phyloP scores from a whole-genome alignment of 2,888 invertebrate species.

The Dryadula phaetusa region DNA sequence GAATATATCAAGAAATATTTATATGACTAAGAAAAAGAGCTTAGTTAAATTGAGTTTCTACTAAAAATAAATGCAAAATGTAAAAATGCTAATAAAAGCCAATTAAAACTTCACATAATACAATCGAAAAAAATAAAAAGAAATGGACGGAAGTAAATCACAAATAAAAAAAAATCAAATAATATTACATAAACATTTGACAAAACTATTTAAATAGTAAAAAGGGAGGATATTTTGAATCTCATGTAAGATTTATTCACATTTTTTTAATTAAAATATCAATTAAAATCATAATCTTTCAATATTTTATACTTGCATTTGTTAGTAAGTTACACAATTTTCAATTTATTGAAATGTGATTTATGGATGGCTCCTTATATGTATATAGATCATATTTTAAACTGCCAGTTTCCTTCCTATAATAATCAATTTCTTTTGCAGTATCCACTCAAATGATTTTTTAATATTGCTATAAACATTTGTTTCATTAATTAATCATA shows the following conservation, averaged over 20 bases:
- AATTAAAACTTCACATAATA: conserved; percentile 4
- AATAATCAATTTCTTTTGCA: not conserved
- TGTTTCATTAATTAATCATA: conserved; percentile 16
- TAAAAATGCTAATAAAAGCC: conserved; percentile 5
- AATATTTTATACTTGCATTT: not conserved
- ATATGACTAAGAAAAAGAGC: not conserved
- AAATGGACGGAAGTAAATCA: conserved; percentile 44
- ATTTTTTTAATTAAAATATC: not conserved
- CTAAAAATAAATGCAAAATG: too few relatives aligned
- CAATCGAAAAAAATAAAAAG: conserved; percentile 24
- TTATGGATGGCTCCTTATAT: too few relatives aligned
- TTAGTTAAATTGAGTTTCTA: not conserved
- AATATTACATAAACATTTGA: not conserved
- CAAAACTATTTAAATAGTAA: not conserved
- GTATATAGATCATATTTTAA: not conserved
- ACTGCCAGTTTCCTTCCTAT: not conserved
- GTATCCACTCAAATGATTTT: not conserved
- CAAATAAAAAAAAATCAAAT: conserved; percentile 17
- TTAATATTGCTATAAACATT: not conserved
- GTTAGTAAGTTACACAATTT: not conserved
- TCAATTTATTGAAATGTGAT: too few relatives aligned
- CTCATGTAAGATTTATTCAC: not conserved
- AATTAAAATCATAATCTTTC: not conserved
- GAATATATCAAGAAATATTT: too few relatives aligned
- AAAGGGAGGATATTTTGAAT: not conserved